These are phyloP conservation scores for Diorhabda carinulata DNA, from an alignment of 1,140 invertebrate genomes.

Conservation along the genomic window DNA sequence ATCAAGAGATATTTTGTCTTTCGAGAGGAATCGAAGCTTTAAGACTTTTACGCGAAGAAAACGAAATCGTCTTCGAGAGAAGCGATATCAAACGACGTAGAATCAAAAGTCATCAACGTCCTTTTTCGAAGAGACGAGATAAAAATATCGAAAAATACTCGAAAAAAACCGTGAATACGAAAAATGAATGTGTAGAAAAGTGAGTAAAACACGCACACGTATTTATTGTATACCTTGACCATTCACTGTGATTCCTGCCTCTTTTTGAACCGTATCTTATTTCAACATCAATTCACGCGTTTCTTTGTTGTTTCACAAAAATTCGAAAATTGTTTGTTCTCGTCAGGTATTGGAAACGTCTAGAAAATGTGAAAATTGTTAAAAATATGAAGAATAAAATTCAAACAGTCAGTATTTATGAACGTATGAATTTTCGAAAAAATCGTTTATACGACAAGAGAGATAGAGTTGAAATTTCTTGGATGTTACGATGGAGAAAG, in stretches of 20 bases:
- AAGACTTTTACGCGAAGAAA: slow-evolving; percentile 7
- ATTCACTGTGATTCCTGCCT: too few relatives aligned
- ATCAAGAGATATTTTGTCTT: slow-evolving; percentile 19
- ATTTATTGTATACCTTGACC: too few relatives aligned
- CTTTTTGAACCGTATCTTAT: too few relatives aligned
- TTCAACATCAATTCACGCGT: too few relatives aligned
- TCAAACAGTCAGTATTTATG: too few relatives aligned
- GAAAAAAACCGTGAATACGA: slow-evolving; percentile 18
- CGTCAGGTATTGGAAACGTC: background rate
- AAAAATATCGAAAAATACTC: slow-evolving; percentile 21
- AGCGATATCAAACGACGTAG: slow-evolving; percentile 32
- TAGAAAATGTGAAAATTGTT: background rate
- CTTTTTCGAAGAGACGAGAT: slow-evolving; percentile 10
- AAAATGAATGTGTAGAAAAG: background rate
- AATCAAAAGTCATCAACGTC: slow-evolving; percentile 8
- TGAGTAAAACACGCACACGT: too few relatives aligned
- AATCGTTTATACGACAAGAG: background rate
- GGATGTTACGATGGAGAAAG: slow-evolving; percentile 24
- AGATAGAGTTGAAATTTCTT: slow-evolving; percentile 18
- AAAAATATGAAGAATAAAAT: background rate
- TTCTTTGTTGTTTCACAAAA: background rate
- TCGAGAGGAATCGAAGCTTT: slow-evolving; percentile 12
- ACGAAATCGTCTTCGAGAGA: slow-evolving; percentile 29
- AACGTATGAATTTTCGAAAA: too few relatives aligned
- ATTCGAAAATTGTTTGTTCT: background rate